phyloP scores from a whole-genome alignment of 2,113 vertebrate species.

The Hippocampus mohnikei region DNA sequence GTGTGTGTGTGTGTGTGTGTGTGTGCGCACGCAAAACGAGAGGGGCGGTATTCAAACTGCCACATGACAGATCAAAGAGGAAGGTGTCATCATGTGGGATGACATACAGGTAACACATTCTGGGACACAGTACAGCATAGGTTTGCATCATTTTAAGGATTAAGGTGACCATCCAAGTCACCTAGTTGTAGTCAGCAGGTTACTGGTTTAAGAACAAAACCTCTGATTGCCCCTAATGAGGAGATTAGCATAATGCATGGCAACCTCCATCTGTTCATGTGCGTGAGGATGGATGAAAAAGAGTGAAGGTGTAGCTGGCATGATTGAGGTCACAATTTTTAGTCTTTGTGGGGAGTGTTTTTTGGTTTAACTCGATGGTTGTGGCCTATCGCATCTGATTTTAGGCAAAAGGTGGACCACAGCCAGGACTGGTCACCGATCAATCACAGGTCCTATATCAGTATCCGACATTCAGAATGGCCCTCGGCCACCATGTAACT shows the following conservation, averaged over 20 bases:
- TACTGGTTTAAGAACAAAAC: slow-evolving; percentile 2
- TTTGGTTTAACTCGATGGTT: not conserved
- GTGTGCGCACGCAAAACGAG: not conserved
- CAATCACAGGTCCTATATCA: too few relatives aligned
- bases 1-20: too few relatives aligned
- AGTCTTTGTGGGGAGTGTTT: not conserved
- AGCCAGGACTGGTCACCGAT: too few relatives aligned
- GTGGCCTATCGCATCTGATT: too few relatives aligned
- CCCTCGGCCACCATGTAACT: too few relatives aligned
- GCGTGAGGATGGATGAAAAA: not conserved
- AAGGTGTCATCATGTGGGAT: not conserved
- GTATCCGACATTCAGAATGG: too few relatives aligned
- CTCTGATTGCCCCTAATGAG: slow-evolving; percentile 2
- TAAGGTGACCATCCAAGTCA: not conserved
- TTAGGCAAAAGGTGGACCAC: too few relatives aligned
- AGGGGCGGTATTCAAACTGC: not conserved
- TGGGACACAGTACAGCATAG: not conserved
- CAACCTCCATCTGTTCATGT: slow-evolving; percentile 6
- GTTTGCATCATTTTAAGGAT: not conserved
- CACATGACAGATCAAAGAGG: not conserved
- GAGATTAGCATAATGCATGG: slow-evolving; percentile 4
- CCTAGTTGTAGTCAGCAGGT: not conserved
- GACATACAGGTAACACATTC: not conserved
- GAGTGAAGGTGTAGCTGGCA: not conserved
- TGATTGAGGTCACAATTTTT: not conserved